Evolutionary conservation across 1,140 invertebrate species (phyloP).

Genomic region (Anastatus disparis): DNA sequence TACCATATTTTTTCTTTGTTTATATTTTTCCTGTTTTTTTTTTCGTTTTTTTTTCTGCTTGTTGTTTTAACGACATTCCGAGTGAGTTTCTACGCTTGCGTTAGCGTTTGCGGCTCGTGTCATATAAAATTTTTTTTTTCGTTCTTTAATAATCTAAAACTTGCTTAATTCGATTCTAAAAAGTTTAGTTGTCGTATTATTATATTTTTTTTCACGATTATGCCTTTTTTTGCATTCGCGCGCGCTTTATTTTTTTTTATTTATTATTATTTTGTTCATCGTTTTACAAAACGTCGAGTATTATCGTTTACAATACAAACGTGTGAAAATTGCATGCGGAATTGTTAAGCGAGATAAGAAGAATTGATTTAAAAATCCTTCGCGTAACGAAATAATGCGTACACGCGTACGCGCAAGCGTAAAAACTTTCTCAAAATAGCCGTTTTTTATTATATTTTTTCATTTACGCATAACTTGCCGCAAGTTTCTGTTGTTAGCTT

Average conservation of each 20-base stretch:
- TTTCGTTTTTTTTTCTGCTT: not conserved
- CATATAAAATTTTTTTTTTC: slow-evolving; percentile 42
- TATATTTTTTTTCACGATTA: too few relatives aligned
- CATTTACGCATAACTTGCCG: too few relatives aligned
- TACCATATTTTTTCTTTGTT: not conserved
- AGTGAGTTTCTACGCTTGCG: not conserved
- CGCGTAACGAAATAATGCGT: too few relatives aligned
- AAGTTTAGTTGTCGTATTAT: too few relatives aligned
- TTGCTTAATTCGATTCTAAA: slow-evolving; percentile 29
- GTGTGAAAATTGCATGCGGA: slow-evolving; percentile 36
- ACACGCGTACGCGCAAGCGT: too few relatives aligned
- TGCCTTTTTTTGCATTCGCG: too few relatives aligned
- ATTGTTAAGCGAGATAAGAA: slow-evolving; percentile 18
- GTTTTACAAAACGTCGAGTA: too few relatives aligned
- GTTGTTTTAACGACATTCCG: not conserved
- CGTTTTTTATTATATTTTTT: too few relatives aligned
- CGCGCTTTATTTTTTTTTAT: slow-evolving; percentile 8
- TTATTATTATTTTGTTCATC: slow-evolving; percentile 9
- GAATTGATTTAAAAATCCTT: slow-evolving; percentile 18
- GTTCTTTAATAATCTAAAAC: not conserved
- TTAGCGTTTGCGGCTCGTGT: slow-evolving; percentile 4
- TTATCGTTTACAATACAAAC: slow-evolving; percentile 26
- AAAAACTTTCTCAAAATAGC: too few relatives aligned
- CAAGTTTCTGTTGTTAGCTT: too few relatives aligned
- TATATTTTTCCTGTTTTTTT: not conserved